phyloP scores from a whole-genome alignment of 2,888 invertebrate species.

The Taphrorychus bicolor region DNA sequence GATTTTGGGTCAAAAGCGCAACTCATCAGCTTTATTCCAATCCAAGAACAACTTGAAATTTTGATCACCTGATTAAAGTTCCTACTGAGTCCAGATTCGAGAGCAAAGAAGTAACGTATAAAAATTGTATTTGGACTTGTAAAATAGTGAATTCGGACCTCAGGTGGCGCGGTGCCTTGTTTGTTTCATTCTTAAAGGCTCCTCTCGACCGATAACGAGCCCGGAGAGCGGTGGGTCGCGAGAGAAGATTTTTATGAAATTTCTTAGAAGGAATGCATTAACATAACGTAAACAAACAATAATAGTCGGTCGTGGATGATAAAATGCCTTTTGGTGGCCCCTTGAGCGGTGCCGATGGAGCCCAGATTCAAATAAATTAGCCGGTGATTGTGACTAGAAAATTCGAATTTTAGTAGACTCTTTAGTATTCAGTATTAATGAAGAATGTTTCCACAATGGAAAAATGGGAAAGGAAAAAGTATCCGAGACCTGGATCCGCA shows the following conservation, averaged over 20 bases:
- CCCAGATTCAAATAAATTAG: background rate
- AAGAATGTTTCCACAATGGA: too few species aligned
- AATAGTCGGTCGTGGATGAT: constrained; percentile 1
- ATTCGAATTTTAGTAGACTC: too few species aligned
- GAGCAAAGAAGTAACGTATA: too few species aligned
- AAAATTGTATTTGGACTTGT: background rate
- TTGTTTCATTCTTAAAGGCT: constrained; percentile 33
- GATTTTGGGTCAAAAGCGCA: background rate
- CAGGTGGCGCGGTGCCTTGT: constrained; percentile 20
- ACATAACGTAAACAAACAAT: constrained; percentile 20
- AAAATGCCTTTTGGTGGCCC: background rate
- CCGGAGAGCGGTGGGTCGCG: constrained; percentile 16
- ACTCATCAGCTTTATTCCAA: background rate
- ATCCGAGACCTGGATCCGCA: too few species aligned
- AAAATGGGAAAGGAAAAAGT: too few species aligned
- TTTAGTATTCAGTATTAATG: too few species aligned
- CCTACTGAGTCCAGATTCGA: too few species aligned
- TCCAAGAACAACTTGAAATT: too few species aligned
- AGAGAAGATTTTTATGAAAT: constrained; percentile 19
- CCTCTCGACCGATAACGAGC: constrained; percentile 10
- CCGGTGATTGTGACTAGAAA: background rate
- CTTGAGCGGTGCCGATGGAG: background rate
- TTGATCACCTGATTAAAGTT: too few species aligned
- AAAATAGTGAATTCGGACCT: background rate
- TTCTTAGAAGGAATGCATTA: constrained; percentile 26